These are phyloP conservation scores for Emmelina monodactyla DNA, from an alignment of 2,888 invertebrate species.

Conservation along the genomic window DNA sequence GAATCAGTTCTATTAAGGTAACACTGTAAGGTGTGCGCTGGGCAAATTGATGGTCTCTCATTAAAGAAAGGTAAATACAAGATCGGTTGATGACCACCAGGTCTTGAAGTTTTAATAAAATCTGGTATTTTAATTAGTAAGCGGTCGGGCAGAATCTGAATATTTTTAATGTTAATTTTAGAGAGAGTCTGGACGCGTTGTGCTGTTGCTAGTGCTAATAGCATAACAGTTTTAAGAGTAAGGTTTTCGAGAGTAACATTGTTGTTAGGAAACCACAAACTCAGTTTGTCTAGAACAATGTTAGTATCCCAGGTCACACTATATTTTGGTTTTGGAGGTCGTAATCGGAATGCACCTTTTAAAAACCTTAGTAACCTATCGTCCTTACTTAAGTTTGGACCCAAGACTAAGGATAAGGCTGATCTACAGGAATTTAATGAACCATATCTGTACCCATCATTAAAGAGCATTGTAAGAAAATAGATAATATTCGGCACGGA, in stretches of 20 bases:
- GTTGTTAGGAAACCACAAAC: background rate
- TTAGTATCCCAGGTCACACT: background rate
- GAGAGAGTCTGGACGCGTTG: constrained; percentile 2
- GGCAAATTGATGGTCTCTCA: background rate
- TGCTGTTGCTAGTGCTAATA: constrained; percentile 1
- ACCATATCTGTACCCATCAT: background rate
- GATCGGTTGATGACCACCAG: background rate
- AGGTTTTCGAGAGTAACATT: background rate
- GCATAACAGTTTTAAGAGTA: background rate
- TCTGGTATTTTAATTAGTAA: background rate
- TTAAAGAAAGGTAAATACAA: background rate
- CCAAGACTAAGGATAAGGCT: background rate
- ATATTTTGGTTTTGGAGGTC: background rate
- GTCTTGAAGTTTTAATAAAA: background rate
- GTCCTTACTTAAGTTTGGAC: background rate
- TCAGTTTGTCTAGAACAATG: background rate
- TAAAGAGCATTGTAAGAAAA: background rate
- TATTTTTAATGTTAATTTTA: constrained; percentile 2
- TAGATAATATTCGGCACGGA: background rate
- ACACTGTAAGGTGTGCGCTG: background rate
- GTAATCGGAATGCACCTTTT: background rate
- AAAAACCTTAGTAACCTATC: background rate
- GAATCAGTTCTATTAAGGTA: background rate
- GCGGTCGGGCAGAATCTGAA: background rate
- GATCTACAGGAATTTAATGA: background rate